A percentile compares a stretch with the other conserved stretches of the same genome.
Evolutionary conservation across 1,140 invertebrate species (phyloP).

Genomic region (Antheraea mylitta): DNA sequence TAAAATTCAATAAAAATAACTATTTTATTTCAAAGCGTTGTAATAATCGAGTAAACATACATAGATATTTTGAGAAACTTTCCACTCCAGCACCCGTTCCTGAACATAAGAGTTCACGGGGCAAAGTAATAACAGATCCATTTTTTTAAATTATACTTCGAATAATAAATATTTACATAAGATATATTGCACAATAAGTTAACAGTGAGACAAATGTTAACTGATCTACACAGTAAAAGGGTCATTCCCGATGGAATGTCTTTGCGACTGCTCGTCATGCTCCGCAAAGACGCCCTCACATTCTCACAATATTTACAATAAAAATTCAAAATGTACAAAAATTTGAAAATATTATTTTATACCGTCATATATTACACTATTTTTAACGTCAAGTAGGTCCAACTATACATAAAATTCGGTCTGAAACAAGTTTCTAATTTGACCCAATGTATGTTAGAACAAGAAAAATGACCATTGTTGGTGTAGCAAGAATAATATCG

Average conservation of each 20-base stretch:
- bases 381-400: not conserved
- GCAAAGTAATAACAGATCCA: not conserved
- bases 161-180: conserved; percentile 1
- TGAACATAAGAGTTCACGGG: not conserved
- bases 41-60: not conserved
- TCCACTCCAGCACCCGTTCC: not conserved
- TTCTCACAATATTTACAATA: not conserved
- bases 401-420: too few relatives aligned
- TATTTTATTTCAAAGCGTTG: not conserved
- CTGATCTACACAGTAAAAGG: not conserved
- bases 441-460: too few relatives aligned
- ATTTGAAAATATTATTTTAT: not conserved
- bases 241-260: not conserved
- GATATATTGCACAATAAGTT: not conserved
- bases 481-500: not conserved
- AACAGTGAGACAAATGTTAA: not conserved
- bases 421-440: too few relatives aligned
- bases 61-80: not conserved
- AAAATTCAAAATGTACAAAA: conserved; percentile 3
- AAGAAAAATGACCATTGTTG: not conserved
- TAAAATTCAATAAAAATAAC: not conserved
- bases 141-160: not conserved
- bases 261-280: not conserved
- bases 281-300: not conserved
- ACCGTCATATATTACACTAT: not conserved